A percentile compares a stretch with the other conserved stretches of the same genome.
Evolutionary conservation across 2,888 invertebrate genomes (phyloP).

Genomic region (Diarsia mendica): DNA sequence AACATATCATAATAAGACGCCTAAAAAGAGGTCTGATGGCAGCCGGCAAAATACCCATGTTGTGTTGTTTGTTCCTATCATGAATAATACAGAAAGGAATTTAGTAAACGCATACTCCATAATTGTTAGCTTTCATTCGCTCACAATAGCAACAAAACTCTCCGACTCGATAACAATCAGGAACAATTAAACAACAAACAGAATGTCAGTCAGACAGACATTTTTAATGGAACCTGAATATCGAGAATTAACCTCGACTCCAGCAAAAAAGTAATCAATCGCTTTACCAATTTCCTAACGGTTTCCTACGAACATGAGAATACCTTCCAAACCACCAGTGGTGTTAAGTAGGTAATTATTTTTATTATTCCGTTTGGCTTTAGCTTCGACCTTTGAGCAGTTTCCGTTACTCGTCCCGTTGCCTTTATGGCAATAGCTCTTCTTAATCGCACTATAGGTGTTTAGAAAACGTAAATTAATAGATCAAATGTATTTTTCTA

Average conservation of each 20-base stretch:
- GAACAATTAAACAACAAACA: constrained; percentile 60
- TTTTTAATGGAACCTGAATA: constrained; percentile 55
- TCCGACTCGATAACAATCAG: constrained; percentile 44
- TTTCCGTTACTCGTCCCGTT: constrained; percentile 59
- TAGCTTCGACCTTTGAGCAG: constrained; percentile 56
- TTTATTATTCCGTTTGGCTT: constrained; percentile 56
- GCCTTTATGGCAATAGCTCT: constrained; percentile 48
- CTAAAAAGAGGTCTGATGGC: not conserved
- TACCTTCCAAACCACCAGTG: constrained; percentile 35
- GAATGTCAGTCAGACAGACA: constrained; percentile 43
- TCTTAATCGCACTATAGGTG: constrained; percentile 42
- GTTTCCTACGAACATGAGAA: constrained; percentile 46
- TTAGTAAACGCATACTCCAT: constrained; percentile 17
- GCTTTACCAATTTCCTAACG: constrained; percentile 60
- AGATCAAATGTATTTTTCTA: constrained; percentile 39
- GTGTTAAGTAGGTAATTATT: constrained; percentile 63
- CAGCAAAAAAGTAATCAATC: constrained; percentile 58
- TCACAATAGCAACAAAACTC: constrained; percentile 49
- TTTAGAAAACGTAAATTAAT: constrained; percentile 50
- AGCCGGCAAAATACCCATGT: not conserved
- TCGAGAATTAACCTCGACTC: constrained; percentile 47
- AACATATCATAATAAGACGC: not conserved
- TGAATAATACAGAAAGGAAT: constrained; percentile 22
- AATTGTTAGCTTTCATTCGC: constrained; percentile 43
- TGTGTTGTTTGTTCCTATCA: not conserved